Conservation (phyloP, 2,113 vertebrate species). For the Grallaria varia region DNA sequence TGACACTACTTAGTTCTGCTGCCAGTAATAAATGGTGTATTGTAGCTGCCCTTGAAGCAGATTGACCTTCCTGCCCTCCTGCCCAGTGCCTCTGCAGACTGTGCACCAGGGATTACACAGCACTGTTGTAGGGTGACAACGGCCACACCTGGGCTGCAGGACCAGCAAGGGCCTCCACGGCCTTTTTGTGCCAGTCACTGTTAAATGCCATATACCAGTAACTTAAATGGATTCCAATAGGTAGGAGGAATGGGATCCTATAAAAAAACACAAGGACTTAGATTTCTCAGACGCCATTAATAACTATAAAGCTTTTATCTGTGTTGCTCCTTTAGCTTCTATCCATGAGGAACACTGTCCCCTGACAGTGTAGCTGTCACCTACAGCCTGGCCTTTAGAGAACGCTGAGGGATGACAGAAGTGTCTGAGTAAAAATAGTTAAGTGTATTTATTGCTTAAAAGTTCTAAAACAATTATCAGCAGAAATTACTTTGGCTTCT, state of each 20-base stretch:
- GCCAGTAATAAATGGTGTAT: not conserved
- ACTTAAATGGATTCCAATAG: not conserved
- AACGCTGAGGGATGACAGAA: not conserved
- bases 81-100: not conserved
- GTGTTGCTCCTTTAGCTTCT: not conserved
- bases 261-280: not conserved
- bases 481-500: not conserved
- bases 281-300: not conserved
- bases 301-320: not conserved
- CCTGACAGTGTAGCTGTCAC: not conserved
- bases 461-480: not conserved
- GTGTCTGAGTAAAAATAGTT: not conserved
- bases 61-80: not conserved
- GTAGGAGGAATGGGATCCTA: not conserved
- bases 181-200: not conserved
- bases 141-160: too few relatives aligned
- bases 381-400: not conserved
- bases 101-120: not conserved
- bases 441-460: not conserved
- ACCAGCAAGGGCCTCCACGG: fast-evolving
- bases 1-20: not conserved
- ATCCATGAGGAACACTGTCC: not conserved
- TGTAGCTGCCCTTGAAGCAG: not conserved
- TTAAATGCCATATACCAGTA: not conserved
- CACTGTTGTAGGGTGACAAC: not conserved